These are phyloP conservation scores for Cydia fagiglandana DNA, from an alignment of 1,140 invertebrate species.

Conservation along the genomic window DNA sequence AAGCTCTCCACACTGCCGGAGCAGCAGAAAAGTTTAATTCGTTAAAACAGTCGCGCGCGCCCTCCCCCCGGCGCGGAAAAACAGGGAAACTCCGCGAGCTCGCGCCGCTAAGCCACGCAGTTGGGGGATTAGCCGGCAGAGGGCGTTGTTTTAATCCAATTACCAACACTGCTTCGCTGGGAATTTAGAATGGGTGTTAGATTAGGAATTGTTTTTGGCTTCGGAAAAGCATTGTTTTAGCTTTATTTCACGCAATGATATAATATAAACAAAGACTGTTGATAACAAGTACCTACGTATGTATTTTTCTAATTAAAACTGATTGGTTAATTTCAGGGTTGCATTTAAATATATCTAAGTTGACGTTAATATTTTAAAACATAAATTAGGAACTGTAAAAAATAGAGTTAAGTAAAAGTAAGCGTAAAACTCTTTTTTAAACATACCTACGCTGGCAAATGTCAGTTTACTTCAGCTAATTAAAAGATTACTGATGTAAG, in stretches of 20 bases:
- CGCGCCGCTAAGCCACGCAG: constrained; percentile 46
- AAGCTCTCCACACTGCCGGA: constrained; percentile 12
- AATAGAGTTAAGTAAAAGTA: too few species aligned
- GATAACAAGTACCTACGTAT: too few species aligned
- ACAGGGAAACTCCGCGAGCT: constrained; percentile 45
- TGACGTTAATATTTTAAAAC: too few species aligned
- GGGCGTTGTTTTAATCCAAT: constrained; percentile 49
- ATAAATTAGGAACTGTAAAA: too few species aligned
- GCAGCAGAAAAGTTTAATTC: not conserved
- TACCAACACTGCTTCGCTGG: not conserved
- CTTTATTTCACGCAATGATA: not conserved
- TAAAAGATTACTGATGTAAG: too few species aligned
- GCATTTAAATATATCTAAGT: too few species aligned
- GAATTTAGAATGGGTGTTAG: constrained; percentile 11
- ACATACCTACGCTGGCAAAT: too few species aligned
- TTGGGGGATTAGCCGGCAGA: constrained; percentile 47
- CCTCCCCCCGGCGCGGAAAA: constrained; percentile 44
- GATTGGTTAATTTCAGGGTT: not conserved
- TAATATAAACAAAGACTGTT: too few species aligned
- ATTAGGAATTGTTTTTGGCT: not conserved
- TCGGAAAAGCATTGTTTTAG: not conserved
- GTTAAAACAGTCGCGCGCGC: constrained; percentile 42
- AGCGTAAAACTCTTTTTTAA: too few species aligned
- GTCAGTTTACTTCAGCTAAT: too few species aligned
- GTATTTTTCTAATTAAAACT: too few species aligned